Conservation (phyloP, 2,113 vertebrate species). For the Megaptera novaeangliae region DNA sequence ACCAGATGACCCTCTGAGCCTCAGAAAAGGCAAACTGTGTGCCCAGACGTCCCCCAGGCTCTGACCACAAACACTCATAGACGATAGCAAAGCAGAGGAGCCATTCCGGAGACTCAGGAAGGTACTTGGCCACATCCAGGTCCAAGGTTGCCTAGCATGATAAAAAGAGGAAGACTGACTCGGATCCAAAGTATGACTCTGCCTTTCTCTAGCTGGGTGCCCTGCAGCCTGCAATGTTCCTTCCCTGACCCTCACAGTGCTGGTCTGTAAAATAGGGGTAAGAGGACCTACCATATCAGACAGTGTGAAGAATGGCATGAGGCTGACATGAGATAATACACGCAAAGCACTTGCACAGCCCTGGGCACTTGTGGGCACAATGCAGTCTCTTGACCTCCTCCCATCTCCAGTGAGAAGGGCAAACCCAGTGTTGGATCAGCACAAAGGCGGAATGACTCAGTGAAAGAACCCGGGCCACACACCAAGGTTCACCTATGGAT, state of each 20-base stretch:
- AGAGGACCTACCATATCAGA: accelerated
- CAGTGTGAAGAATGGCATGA: accelerated
- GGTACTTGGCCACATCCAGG: accelerated
- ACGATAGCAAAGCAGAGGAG: accelerated
- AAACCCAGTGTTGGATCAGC: accelerated
- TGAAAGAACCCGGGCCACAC: accelerated
- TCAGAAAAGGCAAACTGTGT: background rate
- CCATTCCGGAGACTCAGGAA: background rate
- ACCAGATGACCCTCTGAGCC: background rate
- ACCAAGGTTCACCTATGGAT: no score
- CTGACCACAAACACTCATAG: background rate
- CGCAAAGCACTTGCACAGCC: background rate
- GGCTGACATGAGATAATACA: accelerated
- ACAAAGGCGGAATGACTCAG: background rate
- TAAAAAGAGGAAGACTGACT: background rate
- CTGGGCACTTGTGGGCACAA: background rate
- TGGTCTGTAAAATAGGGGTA: accelerated
- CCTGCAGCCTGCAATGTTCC: background rate
- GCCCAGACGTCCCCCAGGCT: background rate
- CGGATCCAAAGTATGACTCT: background rate
- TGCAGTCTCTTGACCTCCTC: accelerated
- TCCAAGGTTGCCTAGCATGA: background rate
- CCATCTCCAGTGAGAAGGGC: background rate
- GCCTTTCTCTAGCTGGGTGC: background rate
- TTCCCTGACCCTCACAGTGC: background rate